Evolutionary conservation across 2,888 invertebrate species (phyloP), one percentile per base, ranked within the genome.

Genomic region (Mallateleia sp.): DNA sequence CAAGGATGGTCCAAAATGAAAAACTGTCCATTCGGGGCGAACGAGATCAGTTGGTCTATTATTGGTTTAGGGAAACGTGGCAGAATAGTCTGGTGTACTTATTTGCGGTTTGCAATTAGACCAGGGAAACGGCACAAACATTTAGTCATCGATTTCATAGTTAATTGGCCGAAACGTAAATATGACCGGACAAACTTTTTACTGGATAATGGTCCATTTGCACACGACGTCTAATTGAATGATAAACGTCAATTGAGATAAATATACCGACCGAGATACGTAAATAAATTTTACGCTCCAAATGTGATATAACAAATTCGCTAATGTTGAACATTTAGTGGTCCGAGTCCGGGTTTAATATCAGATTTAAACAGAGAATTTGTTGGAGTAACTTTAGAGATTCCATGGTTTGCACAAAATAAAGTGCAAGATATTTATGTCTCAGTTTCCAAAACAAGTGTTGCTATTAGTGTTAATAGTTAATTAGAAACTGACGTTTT

Each of bases 241-340:
- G 38, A 64, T 22, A 14, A 15, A 38, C n/a, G 25, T 56, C 56
- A 25, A 64, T 25, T 24, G 15, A 24, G 22, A 64, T 42, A 64
- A 42, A 45, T 64, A 38, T 62, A 62, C 7, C 18, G 22, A 22
- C 38, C 38, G 62, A 42, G 24, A 42, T 64, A 64, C 45, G 22
- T 24, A 62, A 62, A 62, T 45, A 64, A 64, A 45, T 64, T 14
- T 22, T n/a, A 64, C 25, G 64, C 38, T 54, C 24, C 25, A 54
- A 25, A 54, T 25, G 54, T 24, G 62, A 6, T 38, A 42, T 42
- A 64, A 15, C 24, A 64, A 64, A 45, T 24, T 14, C 15, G 24
- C 9, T 45, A 64, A 42, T 45, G 25, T 45, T 25, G n/a, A 24
- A 20, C 24, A 45, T 64, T 64, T 42, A 24, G 38, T 7, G 38